Percentiles rank a stretch among this genome's conserved stretches.
Conservation (phyloP, 2,888 invertebrate genomes). For the Morpho deidamia region DNA sequence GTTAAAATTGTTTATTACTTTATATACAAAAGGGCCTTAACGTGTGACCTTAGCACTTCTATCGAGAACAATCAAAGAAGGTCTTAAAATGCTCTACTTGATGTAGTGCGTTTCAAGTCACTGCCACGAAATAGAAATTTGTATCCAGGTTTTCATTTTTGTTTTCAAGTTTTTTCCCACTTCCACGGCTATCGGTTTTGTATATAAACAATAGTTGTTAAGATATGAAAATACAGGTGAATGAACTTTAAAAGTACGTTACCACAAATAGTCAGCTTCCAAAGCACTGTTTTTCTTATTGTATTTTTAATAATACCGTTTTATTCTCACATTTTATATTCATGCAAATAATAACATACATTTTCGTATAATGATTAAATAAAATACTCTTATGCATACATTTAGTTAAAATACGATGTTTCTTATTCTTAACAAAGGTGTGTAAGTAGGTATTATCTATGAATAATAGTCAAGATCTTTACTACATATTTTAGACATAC, state of each 20-base stretch:
- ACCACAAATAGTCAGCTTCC: slow-evolving; percentile 16
- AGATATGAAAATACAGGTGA: slow-evolving; percentile 14
- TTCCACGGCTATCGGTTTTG: background rate
- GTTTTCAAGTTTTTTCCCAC: background rate
- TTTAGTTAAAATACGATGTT: too few species aligned
- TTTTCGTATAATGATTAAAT: background rate
- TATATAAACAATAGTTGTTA: slow-evolving; percentile 9
- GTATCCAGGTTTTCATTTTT: slow-evolving; percentile 11
- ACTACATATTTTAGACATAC: too few species aligned
- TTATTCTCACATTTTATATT: background rate
- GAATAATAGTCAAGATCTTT: too few species aligned
- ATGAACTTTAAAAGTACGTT: slow-evolving; percentile 22
- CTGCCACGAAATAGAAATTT: slow-evolving; percentile 17
- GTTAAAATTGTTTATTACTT: slow-evolving; percentile 1
- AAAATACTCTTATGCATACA: too few species aligned
- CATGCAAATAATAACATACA: background rate
- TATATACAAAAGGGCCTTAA: slow-evolving; percentile 6
- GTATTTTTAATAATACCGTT: slow-evolving; percentile 9
- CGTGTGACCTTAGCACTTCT: slow-evolving; percentile 24
- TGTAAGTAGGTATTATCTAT: too few species aligned
- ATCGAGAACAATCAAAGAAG: slow-evolving; percentile 22
- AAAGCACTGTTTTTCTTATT: slow-evolving; percentile 18
- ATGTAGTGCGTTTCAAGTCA: slow-evolving; percentile 7
- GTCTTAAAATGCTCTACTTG: slow-evolving; percentile 8
- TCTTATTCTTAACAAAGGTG: too few species aligned